phyloP scores from a whole-genome alignment of 2,797 vertebrate genomes.

The Hapalemur alaotrensis region DNA sequence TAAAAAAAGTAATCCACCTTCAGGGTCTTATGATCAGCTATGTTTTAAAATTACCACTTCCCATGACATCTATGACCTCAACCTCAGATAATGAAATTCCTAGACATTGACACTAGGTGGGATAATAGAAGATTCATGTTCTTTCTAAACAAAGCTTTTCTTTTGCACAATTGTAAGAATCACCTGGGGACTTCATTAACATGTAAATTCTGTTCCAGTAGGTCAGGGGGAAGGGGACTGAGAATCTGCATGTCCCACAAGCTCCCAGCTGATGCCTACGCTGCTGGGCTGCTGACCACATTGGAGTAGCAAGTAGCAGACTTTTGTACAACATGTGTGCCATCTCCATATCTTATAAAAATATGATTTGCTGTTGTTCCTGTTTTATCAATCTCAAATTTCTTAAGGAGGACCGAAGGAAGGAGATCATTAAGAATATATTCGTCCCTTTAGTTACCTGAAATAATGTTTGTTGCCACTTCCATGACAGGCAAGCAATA shows the following conservation, averaged over 20 bases:
- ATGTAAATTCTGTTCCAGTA: background rate
- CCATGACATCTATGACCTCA: background rate
- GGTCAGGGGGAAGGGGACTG: background rate
- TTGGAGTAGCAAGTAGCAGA: background rate
- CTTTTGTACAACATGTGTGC: background rate
- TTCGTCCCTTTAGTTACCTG: background rate
- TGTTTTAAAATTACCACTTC: background rate
- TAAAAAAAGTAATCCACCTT: background rate
- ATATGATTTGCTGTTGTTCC: background rate
- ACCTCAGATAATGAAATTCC: background rate
- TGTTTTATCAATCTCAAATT: background rate
- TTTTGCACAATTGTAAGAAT: background rate
- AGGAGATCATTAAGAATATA: background rate
- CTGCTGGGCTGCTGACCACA: no score
- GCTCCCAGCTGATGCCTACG: background rate
- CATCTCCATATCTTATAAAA: background rate
- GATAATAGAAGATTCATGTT: background rate
- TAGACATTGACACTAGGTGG: background rate
- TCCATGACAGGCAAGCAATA: background rate
- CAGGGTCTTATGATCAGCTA: background rate
- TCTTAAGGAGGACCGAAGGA: background rate
- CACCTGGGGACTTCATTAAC: background rate
- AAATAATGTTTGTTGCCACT: background rate
- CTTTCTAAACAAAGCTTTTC: background rate
- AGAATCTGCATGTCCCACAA: background rate